Conservation (phyloP, 2,888 invertebrate genomes). For the Noctuana brunneofusca region DNA sequence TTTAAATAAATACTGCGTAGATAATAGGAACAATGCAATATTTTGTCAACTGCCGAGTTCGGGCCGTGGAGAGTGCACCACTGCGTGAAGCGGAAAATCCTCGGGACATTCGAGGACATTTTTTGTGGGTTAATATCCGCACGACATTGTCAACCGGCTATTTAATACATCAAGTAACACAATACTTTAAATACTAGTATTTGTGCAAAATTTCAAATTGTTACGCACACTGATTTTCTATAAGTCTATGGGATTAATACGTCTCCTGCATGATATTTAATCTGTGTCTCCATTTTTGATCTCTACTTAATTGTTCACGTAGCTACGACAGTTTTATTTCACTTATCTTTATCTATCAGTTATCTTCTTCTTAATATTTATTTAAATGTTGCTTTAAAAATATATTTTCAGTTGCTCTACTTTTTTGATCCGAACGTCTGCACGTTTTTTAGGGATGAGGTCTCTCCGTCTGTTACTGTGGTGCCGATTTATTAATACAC, state of each 20-base stretch:
- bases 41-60: constrained; percentile 82
- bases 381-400: too few species aligned
- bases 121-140: constrained; percentile 82
- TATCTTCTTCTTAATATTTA: too few species aligned
- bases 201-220: constrained; percentile 82
- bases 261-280: constrained; percentile 40
- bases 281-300: constrained; percentile 29
- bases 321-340: neutral
- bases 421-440: too few species aligned
- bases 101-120: constrained; percentile 81
- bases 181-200: constrained; percentile 81
- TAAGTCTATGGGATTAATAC: constrained; percentile 73
- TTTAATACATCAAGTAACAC: constrained; percentile 81
- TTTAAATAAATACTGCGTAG: constrained; percentile 81
- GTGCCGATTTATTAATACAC: too few species aligned
- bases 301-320: constrained; percentile 13
- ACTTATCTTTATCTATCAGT: neutral
- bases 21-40: constrained; percentile 83
- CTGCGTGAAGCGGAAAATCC: constrained; percentile 83
- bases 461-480: too few species aligned
- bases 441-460: too few species aligned
- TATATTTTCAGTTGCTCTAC: too few species aligned
- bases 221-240: constrained; percentile 73
- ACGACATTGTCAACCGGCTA: constrained; percentile 81
- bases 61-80: constrained; percentile 75